These are phyloP conservation scores for Ophion slaviceki DNA, from an alignment of 2,888 invertebrate species.

Conservation along the genomic window DNA sequence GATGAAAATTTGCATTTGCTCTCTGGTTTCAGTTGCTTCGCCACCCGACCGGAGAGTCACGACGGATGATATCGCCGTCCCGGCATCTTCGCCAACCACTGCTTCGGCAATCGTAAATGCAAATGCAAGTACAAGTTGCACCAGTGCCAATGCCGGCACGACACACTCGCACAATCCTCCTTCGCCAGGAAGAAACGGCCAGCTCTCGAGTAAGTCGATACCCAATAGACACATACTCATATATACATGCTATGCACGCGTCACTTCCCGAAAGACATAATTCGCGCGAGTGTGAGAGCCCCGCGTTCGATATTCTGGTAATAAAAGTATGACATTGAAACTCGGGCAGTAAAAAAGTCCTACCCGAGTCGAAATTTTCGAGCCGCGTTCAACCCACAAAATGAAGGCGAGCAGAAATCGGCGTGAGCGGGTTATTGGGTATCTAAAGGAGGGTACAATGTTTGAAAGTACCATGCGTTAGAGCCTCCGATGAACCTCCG, in stretches of 20 bases:
- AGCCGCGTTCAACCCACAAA: too few species aligned
- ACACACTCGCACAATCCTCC: conserved; percentile 75
- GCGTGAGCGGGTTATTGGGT: too few species aligned
- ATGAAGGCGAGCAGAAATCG: too few species aligned
- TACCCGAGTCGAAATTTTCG: too few species aligned
- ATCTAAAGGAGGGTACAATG: too few species aligned
- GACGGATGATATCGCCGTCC: conserved; percentile 85
- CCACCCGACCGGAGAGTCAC: conserved; percentile 89
- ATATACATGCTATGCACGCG: background rate
- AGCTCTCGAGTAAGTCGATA: conserved; percentile 82
- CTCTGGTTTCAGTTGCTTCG: conserved; percentile 90
- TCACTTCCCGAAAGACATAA: background rate
- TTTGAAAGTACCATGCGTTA: too few species aligned
- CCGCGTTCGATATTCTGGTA: background rate
- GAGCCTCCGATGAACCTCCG: too few species aligned
- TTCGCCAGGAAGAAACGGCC: conserved; percentile 83
- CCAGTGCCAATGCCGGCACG: conserved; percentile 70
- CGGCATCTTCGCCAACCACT: conserved; percentile 80
- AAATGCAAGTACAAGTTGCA: conserved; percentile 85
- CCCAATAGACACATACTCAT: background rate
- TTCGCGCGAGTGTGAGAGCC: background rate
- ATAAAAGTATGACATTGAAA: background rate
- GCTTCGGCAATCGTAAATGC: conserved; percentile 74
- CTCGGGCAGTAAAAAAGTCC: background rate
- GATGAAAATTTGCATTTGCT: conserved; percentile 53